These are phyloP conservation scores for Arctopsyche grandis DNA, from an alignment of 1,140 invertebrate species.

Conservation along the genomic window DNA sequence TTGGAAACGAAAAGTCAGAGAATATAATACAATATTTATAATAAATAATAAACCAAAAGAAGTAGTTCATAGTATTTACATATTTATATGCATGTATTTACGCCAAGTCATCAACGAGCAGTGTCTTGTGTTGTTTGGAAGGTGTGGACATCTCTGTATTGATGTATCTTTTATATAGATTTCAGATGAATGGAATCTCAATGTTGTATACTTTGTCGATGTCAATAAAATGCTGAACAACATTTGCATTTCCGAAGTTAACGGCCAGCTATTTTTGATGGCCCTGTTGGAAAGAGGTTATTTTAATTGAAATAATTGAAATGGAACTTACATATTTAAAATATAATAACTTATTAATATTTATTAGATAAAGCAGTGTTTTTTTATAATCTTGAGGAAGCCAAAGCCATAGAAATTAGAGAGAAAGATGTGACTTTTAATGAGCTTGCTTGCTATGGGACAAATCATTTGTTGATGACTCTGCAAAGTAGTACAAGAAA, in stretches of 20 bases:
- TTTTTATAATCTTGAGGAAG: neutral
- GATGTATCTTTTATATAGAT: neutral
- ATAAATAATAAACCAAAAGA: no score
- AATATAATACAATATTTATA: no score
- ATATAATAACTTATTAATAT: neutral
- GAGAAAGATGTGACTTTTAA: neutral
- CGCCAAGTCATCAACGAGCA: no score
- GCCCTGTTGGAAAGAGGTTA: neutral
- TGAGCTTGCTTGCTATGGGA: neutral
- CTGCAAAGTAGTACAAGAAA: neutral
- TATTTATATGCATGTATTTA: neutral
- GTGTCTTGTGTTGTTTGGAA: no score
- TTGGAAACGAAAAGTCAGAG: no score
- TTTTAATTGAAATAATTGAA: no score
- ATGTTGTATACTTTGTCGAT: neutral
- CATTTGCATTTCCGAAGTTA: neutral
- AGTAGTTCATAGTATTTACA: neutral
- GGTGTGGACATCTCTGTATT: no score
- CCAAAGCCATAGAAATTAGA: neutral
- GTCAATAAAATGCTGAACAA: neutral
- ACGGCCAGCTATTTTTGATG: neutral
- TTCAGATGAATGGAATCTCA: neutral
- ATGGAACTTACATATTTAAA: no score
- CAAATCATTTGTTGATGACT: no score
- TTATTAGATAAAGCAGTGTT: neutral